Evolutionary conservation across 1,140 invertebrate species (phyloP).

Genomic region (Sitophilus oryzae): DNA sequence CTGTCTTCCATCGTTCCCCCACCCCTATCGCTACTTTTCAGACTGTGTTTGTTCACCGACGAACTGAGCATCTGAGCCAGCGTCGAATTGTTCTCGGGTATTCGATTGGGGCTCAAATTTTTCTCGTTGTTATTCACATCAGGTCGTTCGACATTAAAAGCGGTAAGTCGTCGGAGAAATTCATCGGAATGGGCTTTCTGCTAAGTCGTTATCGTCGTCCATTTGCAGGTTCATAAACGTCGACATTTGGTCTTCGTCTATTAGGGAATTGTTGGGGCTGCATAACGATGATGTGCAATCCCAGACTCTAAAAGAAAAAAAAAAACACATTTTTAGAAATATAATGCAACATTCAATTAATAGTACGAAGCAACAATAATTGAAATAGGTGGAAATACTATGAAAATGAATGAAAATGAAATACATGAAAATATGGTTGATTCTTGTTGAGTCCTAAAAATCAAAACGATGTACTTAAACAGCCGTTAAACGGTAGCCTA

Average conservation of each 20-base stretch:
- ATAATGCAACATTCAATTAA: too few species aligned
- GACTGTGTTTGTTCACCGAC: conserved; percentile 42
- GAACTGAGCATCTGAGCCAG: conserved; percentile 48
- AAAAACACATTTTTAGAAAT: too few species aligned
- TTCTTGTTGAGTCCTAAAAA: too few species aligned
- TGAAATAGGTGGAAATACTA: too few species aligned
- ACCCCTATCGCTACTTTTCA: conserved; percentile 46
- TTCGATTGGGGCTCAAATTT: conserved; percentile 28
- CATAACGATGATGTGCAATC: conserved; percentile 68
- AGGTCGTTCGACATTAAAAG: conserved; percentile 66
- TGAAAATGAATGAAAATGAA: too few species aligned
- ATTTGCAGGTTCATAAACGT: conserved; percentile 52
- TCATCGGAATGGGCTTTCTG: conserved; percentile 75
- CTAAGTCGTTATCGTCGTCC: conserved; percentile 50
- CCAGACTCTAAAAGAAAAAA: conserved; percentile 62
- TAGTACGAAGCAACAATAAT: too few species aligned
- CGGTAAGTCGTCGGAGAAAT: conserved; percentile 68
- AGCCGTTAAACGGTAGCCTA: too few species aligned
- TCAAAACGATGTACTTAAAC: too few species aligned
- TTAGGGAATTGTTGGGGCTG: conserved; percentile 58
- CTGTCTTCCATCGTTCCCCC: conserved; percentile 43
- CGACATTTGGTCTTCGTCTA: conserved; percentile 62
- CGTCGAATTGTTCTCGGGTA: conserved; percentile 44
- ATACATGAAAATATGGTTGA: too few species aligned
- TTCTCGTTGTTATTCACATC: conserved; percentile 57